Base-by-base conservation (phyloP, 2,113 vertebrate species). In the Acrocephalus arundinaceus region DNA sequence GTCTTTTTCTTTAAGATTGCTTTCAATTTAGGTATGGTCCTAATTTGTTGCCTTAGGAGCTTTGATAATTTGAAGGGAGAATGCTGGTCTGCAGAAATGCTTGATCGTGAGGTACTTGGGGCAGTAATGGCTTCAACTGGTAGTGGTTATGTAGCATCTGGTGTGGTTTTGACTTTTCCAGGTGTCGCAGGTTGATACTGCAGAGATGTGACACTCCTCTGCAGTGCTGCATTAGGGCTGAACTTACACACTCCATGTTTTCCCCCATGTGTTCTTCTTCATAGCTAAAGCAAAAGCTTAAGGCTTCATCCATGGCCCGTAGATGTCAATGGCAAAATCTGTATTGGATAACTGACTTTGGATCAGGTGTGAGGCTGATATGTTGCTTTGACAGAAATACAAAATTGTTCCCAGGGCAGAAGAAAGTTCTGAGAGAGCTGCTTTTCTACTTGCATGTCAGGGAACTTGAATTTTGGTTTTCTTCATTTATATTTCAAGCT, bases 401-500 rank as follows among this genome's bases (percentile, higher is more conserved):
- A n/a, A 15, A 91, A 31, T 75, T 55, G 49, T 48, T 72, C 14
- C 31, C 30, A 25, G 16, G 15, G 7, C 39, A 46, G 66, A 59
- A 33, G 31, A 87, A 91, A 87, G 13, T 17, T 85, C 46, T 88
- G 3, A 85, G 91, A 87, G n/a, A 83, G 55, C 30, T 62, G 2
- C 25, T 87, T 19, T 39, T 93, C 39, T 90, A 37, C 55, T 96
- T 92, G 77, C 27, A 25, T 66, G 84, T 75, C 52, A 87, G 61
- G 46, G 25, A 48, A 72, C 85, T 68, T 91, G 67, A 86, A 55
- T 94, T 95, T 82, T 94, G 54, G 15, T 87, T 97, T 92, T 76
- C 79, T 95, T 97, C 37, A 18, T 94, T 97, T 95, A 28, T 84
- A 49, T 87, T 73, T 87, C n/a, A 96, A 78, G 15, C 58, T 85